Conservation (phyloP, 2,797 vertebrate genomes). For the Chrosomus eos region DNA sequence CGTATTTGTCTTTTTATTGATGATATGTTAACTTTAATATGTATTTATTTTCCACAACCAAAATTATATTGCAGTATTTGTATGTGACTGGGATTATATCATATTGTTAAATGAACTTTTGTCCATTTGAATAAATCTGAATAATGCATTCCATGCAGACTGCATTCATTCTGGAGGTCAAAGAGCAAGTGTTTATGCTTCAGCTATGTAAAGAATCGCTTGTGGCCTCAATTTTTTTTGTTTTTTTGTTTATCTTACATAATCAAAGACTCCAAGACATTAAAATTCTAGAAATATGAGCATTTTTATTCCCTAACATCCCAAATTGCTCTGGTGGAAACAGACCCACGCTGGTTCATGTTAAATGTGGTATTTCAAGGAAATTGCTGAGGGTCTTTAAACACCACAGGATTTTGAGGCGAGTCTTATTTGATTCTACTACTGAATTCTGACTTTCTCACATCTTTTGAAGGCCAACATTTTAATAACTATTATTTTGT, state of each 20-base stretch:
- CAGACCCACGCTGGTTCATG: background rate
- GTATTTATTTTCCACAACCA: constrained; percentile 47
- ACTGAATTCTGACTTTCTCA: background rate
- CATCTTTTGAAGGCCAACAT: constrained; percentile 14
- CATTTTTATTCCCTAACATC: constrained; percentile 20
- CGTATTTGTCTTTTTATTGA: constrained; percentile 2
- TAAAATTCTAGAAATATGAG: constrained; percentile 23
- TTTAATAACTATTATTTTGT: constrained; percentile 1
- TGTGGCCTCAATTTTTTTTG: background rate
- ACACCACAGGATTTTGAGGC: constrained; percentile 14
- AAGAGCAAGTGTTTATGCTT: background rate
- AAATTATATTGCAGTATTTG: constrained; percentile 19
- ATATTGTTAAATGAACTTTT: constrained; percentile 13
- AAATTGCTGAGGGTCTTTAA: constrained; percentile 30
- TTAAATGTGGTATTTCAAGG: constrained; percentile 37
- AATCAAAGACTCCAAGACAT: constrained; percentile 28
- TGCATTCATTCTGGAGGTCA: background rate
- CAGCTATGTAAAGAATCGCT: constrained; percentile 4
- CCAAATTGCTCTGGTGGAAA: constrained; percentile 24
- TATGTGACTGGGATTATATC: background rate
- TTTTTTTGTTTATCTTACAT: constrained; percentile 27
- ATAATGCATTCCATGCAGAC: constrained; percentile 13
- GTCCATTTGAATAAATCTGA: constrained; percentile 47
- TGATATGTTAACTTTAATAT: constrained; percentile 1
- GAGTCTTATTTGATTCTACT: background rate